Conservation (phyloP, 1,140 invertebrate species). For the Drosophila ohnishii region DNA sequence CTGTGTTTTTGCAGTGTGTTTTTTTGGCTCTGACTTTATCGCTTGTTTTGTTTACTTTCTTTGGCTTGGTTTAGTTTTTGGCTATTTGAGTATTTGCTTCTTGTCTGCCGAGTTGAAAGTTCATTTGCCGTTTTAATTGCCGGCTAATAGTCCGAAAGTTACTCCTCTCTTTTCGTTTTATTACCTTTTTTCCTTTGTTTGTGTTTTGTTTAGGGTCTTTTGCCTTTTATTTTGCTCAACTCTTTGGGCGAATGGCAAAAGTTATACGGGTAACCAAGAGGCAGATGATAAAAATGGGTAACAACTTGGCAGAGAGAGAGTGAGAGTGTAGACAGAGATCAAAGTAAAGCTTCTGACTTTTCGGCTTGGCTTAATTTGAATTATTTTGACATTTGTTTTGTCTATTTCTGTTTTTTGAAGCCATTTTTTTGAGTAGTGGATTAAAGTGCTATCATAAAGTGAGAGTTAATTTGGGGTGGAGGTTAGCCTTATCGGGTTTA, state of each 20-base stretch:
- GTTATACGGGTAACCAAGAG: constrained; percentile 26
- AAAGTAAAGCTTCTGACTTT: constrained; percentile 5
- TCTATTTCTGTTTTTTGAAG: neutral
- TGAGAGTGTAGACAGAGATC: constrained; percentile 17
- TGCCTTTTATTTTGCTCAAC: constrained; percentile 6
- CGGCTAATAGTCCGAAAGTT: constrained; percentile 76
- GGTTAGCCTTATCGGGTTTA: neutral
- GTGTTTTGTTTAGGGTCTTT: constrained; percentile 19
- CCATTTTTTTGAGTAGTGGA: neutral
- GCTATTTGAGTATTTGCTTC: constrained; percentile 31
- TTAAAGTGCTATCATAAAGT: neutral
- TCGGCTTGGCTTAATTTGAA: constrained; percentile 9
- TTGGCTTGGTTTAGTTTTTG: constrained; percentile 65
- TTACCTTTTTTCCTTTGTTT: constrained; percentile 18
- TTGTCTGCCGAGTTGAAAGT: constrained; percentile 63
- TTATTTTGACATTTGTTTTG: constrained; percentile 21
- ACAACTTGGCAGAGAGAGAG: neutral
- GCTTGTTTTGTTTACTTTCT: constrained; percentile 71
- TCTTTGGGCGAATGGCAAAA: constrained; percentile 46
- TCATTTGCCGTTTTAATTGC: constrained; percentile 80
- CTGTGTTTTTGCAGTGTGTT: constrained; percentile 36
- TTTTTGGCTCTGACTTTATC: constrained; percentile 55
- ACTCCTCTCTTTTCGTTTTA: constrained; percentile 61
- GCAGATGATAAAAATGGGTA: constrained; percentile 11
- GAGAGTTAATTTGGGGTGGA: neutral